Percentiles rank a stretch among this genome's conserved stretches.
These are phyloP conservation scores for Taurulus bubalis DNA, from an alignment of 2,113 vertebrate species.

Conservation along the genomic window DNA sequence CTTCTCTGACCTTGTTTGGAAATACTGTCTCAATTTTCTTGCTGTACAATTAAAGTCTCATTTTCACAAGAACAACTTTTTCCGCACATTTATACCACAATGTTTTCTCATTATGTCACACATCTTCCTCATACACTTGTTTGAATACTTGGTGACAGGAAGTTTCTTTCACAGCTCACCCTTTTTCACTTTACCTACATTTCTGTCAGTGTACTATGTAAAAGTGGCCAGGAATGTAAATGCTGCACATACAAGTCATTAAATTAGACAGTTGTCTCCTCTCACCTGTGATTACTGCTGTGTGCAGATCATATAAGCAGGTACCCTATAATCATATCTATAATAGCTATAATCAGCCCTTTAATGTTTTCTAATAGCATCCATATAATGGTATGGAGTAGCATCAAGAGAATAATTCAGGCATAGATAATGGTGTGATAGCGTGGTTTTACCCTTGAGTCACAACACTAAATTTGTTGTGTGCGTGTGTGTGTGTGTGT, in stretches of 20 bases:
- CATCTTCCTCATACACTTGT: background rate
- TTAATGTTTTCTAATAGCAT: conserved; percentile 82
- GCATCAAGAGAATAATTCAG: conserved; percentile 80
- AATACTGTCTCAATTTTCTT: conserved; percentile 24
- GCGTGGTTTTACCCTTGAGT: conserved; percentile 82
- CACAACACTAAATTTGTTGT: conserved; percentile 80
- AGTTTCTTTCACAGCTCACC: background rate
- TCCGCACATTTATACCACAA: background rate
- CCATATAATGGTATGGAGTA: conserved; percentile 79
- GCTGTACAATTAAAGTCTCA: conserved; percentile 10
- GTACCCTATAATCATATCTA: conserved; percentile 79
- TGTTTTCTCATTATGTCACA: background rate
- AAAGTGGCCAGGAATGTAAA: conserved; percentile 48
- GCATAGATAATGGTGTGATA: conserved; percentile 79
- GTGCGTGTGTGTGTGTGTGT: conserved; percentile 59
- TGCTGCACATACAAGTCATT: conserved; percentile 63
- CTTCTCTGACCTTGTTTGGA: conserved; percentile 69
- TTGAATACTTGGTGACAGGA: background rate
- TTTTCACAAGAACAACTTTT: conserved; percentile 24
- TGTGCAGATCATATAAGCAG: conserved; percentile 79
- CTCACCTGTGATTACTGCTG: conserved; percentile 83
- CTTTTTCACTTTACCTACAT: background rate
- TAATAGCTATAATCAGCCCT: conserved; percentile 80
- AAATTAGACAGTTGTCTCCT: conserved; percentile 76
- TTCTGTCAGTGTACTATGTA: conserved; percentile 16